Percentiles rank a stretch among this genome's conserved stretches.
Evolutionary conservation across 2,797 vertebrate genomes (phyloP).

Genomic region (Anguilla obscura): DNA sequence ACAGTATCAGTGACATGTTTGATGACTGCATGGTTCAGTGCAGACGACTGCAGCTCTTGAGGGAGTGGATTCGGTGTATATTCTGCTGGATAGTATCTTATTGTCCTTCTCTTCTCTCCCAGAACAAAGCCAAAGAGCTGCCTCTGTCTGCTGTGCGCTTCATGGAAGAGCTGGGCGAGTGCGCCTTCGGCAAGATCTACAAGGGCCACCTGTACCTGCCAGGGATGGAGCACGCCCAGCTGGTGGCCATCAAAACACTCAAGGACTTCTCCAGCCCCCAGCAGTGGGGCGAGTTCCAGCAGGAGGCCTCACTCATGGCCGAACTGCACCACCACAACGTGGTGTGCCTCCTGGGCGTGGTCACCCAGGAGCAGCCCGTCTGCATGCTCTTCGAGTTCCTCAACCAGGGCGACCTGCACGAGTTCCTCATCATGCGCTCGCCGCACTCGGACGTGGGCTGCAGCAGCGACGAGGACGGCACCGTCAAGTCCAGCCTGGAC

Average conservation of each 20-base stretch:
- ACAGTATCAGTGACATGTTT: not conserved
- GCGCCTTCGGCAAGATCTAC: slow-evolving; percentile 92
- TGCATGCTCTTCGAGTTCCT: slow-evolving; percentile 95
- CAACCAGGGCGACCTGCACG: slow-evolving; percentile 93
- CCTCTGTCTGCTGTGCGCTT: slow-evolving; percentile 95
- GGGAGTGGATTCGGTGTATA: not conserved
- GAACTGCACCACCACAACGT: slow-evolving; percentile 94
- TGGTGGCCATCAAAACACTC: slow-evolving; percentile 94
- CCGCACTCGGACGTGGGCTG: slow-evolving; percentile 95
- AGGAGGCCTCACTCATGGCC: slow-evolving; percentile 86
- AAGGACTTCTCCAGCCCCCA: slow-evolving; percentile 88
- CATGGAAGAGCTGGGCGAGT: slow-evolving; percentile 97
- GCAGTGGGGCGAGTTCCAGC: slow-evolving; percentile 94
- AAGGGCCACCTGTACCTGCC: slow-evolving; percentile 97
- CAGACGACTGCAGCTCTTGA: not conserved
- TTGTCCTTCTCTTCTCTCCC: slow-evolving; percentile 20
- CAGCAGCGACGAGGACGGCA: slow-evolving; percentile 96
- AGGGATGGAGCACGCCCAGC: slow-evolving; percentile 95
- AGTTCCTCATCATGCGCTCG: slow-evolving; percentile 97
- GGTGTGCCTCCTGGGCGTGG: slow-evolving; percentile 90
- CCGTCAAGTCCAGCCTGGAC: slow-evolving; percentile 93
- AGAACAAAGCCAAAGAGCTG: slow-evolving; percentile 96
- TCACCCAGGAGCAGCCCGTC: slow-evolving; percentile 93
- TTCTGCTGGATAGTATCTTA: not conserved
- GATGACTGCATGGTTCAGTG: not conserved